A percentile compares a stretch with the other conserved stretches of the same genome.
These are phyloP conservation scores for Sphaeridia pumilis DNA, from an alignment of 2,888 invertebrate species.

Conservation along the genomic window DNA sequence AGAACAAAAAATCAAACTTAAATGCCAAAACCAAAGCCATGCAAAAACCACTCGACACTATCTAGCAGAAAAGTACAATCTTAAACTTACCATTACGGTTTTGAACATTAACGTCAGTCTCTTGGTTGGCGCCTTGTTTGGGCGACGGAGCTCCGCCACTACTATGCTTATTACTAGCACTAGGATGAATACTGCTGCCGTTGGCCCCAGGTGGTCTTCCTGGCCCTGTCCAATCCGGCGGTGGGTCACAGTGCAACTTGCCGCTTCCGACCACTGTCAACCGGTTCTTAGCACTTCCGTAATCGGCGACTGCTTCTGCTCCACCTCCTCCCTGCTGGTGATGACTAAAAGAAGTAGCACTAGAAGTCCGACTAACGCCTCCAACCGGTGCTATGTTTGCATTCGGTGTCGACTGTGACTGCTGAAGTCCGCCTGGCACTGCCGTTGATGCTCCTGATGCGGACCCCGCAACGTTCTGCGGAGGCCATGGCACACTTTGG, in stretches of 20 bases:
- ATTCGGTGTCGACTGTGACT: constrained; percentile 6
- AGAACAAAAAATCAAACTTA: neutral
- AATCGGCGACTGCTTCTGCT: constrained; percentile 14
- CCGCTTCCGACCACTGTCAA: constrained; percentile 65
- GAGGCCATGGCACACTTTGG: constrained; percentile 60
- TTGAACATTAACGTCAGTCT: constrained; percentile 34
- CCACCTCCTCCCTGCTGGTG: neutral
- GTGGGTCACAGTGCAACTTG: constrained; percentile 56
- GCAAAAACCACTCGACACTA: neutral
- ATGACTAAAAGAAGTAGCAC: constrained; percentile 11
- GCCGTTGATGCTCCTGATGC: constrained; percentile 1
- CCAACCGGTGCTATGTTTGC: neutral
- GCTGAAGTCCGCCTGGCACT: constrained; percentile 6
- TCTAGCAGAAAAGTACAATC: no score
- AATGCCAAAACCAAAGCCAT: neutral
- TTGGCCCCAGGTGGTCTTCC: neutral
- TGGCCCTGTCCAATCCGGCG: constrained; percentile 33
- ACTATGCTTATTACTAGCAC: neutral
- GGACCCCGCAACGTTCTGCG: constrained; percentile 38
- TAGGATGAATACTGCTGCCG: constrained; percentile 1
- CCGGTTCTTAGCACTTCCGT: constrained; percentile 52
- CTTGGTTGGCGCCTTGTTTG: constrained; percentile 17
- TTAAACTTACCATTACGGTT: constrained; percentile 21
- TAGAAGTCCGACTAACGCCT: constrained; percentile 3
- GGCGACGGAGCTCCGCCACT: neutral